Percentiles rank a stretch among this genome's conserved stretches.
These are phyloP conservation scores for Champsocephalus gunnari DNA, from an alignment of 2,797 vertebrate species.

Conservation along the genomic window DNA sequence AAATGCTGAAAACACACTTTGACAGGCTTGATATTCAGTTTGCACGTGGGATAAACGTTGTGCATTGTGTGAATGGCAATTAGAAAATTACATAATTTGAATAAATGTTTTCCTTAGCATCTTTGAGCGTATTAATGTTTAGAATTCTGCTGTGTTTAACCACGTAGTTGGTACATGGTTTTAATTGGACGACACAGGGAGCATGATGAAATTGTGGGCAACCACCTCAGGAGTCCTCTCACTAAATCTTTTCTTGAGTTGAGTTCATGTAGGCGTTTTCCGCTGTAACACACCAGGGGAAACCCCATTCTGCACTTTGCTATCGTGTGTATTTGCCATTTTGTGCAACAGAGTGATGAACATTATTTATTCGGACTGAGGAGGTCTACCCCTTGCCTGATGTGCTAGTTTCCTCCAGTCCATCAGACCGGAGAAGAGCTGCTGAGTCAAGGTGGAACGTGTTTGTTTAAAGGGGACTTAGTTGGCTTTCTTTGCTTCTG, in stretches of 20 bases:
- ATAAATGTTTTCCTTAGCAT: constrained; percentile 32
- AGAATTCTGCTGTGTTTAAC: constrained; percentile 15
- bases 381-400: not conserved
- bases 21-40: constrained; percentile 16
- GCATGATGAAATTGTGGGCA: constrained; percentile 69
- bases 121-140: constrained; percentile 31
- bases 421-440: not conserved
- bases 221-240: constrained; percentile 37
- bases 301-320: not conserved
- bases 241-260: constrained; percentile 11
- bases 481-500: no score
- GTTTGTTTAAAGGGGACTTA: not conserved
- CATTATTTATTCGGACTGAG: not conserved
- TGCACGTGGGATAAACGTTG: constrained; percentile 3
- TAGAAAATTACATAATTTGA: constrained; percentile 46
- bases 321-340: constrained; percentile 11
- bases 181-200: constrained; percentile 39
- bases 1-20: not conserved
- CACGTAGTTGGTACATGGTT: constrained; percentile 21
- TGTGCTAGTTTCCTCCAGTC: not conserved
- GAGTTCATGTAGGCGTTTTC: constrained; percentile 3
- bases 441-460: not conserved
- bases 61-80: constrained; percentile 24
- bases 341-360: constrained; percentile 2
- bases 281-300: constrained; percentile 10